Conservation (phyloP, 2,797 vertebrate genomes). For the Channallabes apus region DNA sequence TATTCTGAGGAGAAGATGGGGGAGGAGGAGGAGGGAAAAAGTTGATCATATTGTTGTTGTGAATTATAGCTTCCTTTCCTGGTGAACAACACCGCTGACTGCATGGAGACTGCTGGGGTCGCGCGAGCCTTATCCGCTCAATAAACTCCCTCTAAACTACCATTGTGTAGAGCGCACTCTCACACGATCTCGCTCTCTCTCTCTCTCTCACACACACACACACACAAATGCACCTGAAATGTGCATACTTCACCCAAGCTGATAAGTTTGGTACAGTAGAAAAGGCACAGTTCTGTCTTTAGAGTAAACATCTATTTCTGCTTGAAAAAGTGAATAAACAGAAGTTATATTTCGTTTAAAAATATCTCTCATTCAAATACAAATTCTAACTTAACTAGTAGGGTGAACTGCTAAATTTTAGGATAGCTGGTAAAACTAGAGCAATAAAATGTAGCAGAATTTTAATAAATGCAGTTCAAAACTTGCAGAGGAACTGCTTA, state of each 20-base stretch:
- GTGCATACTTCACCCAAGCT: not conserved
- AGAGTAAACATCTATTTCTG: no score
- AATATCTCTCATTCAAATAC: not conserved
- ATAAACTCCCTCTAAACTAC: constrained; percentile 42
- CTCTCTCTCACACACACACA: constrained; percentile 4
- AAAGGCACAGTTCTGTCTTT: not conserved
- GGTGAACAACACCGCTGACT: constrained; percentile 46
- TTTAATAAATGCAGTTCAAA: not conserved
- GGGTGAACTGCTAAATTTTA: not conserved
- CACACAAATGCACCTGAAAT: constrained; percentile 8
- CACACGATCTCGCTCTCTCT: not conserved
- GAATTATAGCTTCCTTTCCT: constrained; percentile 60
- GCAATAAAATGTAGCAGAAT: not conserved
- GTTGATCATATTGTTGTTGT: constrained; percentile 61
- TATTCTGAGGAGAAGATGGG: constrained; percentile 5
- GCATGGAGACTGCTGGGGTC: constrained; percentile 53
- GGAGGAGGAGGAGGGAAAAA: constrained; percentile 26
- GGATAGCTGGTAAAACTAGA: not conserved
- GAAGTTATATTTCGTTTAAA: not conserved
- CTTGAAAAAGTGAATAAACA: not conserved
- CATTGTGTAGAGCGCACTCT: constrained; percentile 11
- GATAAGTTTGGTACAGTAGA: not conserved
- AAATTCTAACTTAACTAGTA: not conserved
- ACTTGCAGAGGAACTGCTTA: no score
- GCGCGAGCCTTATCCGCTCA: constrained; percentile 47